These are phyloP conservation scores for Pteruthius melanotis DNA, from an alignment of 2,113 vertebrate species.

Conservation along the genomic window DNA sequence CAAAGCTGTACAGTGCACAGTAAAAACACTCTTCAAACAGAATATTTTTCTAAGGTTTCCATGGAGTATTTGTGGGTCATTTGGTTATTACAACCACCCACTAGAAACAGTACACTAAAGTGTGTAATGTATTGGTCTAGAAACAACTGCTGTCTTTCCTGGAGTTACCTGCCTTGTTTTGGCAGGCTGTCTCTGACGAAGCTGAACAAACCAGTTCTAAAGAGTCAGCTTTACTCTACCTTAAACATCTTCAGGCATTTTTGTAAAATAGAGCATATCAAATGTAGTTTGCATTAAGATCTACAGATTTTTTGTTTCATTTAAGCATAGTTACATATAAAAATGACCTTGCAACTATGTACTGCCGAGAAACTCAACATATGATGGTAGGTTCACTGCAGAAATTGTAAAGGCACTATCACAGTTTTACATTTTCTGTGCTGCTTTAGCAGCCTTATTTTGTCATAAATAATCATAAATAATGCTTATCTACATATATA, in stretches of 20 bases:
- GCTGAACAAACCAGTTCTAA: not conserved
- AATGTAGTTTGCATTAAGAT: not conserved
- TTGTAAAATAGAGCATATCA: not conserved
- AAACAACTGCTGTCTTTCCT: not conserved
- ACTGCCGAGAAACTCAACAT: not conserved
- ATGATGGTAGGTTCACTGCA: not conserved
- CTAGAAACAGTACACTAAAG: not conserved
- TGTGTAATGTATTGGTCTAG: not conserved
- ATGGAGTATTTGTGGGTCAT: not conserved
- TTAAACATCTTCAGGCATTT: not conserved
- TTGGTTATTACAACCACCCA: not conserved
- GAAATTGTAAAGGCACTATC: constrained; percentile 10
- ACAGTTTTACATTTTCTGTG: constrained; percentile 3
- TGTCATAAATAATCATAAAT: not conserved
- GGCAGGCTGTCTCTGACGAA: not conserved
- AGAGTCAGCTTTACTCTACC: not conserved
- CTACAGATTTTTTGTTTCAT: not conserved
- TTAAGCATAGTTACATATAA: constrained; percentile 23
- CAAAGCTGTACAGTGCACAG: not conserved
- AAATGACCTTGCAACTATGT: not conserved
- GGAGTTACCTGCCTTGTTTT: not conserved
- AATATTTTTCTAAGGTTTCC: not conserved
- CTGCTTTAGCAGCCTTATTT: constrained; percentile 8
- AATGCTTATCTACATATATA: not conserved
- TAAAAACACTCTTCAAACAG: not conserved